Base-by-base conservation (phyloP, 1,140 invertebrate genomes). In the Trichogramma pretiosum region DNA sequence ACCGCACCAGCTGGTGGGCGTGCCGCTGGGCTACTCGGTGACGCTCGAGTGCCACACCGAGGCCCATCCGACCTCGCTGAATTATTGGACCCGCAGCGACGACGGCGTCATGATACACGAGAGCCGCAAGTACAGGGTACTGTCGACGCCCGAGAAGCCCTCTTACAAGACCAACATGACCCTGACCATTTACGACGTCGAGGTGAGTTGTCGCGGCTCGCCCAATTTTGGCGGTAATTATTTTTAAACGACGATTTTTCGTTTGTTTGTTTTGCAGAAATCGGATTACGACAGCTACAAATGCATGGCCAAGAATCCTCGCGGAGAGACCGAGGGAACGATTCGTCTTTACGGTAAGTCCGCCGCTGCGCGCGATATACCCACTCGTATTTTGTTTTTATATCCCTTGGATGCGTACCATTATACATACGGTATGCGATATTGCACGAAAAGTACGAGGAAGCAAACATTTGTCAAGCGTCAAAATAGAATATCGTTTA, bases 301-400 rank as follows among this genome's bases (percentile, higher is more conserved):
- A 67, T 94, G 91, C 64, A 84, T 93, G 3, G 90, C 89, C 30
- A 93, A 93, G 72, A 93, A 93, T 77, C 88, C 88, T 19, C 75
- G 89, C 42, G 90, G 90, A 49, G 89, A 93, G 68, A 93, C 89
- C 5, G 90, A 94, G 63, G 90, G 90, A 34, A 85, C 83, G 32
- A 93, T 94, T 61, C 79, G 87, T 58, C 73, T 93, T 36, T 93
- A 93, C 65, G 86, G 89, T 93, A 77, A 87, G 87, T 85, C 61
- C 50, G 24, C 24, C 5, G 24, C 57, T 49, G 41, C 55, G 49
- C 45, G 24, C 24, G 5, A 7, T n/a, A n/a, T n/a, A n/a, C n/a
- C n/a, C 45, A 28, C 8, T 5, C 26, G 2, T 11, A 22, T 32
- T 4, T 37, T 40, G 8, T 41, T 9, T 3, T n/a, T 13, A 21